Percentiles rank a stretch among this genome's conserved stretches.
phyloP scores from a whole-genome alignment of 1,140 invertebrate genomes.

The Ectropis grisescens region DNA sequence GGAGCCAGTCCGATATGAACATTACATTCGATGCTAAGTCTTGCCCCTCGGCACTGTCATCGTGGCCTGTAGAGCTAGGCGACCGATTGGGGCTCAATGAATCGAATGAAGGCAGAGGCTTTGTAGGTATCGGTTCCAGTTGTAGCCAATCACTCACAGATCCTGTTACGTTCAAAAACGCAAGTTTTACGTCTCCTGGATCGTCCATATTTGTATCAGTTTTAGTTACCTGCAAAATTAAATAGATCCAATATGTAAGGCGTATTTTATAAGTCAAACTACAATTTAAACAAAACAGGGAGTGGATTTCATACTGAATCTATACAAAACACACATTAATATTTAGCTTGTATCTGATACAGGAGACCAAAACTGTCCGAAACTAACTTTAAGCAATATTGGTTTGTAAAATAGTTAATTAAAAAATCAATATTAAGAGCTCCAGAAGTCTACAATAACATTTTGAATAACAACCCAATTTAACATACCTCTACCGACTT shows the following conservation, averaged over 20 bases:
- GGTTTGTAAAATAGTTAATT: constrained; percentile 4
- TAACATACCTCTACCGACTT: constrained; percentile 13
- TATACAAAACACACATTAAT: too few species aligned
- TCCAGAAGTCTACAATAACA: too few species aligned
- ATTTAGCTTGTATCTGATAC: too few species aligned
- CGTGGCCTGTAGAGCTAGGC: not conserved
- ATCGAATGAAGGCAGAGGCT: constrained; percentile 7
- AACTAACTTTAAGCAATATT: constrained; percentile 16
- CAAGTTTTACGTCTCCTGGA: too few species aligned
- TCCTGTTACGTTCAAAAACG: constrained; percentile 44
- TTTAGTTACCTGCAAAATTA: too few species aligned
- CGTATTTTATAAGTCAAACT: too few species aligned
- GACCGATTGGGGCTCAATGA: not conserved
- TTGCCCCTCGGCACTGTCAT: constrained; percentile 2
- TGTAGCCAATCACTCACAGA: constrained; percentile 46
- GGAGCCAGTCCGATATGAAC: constrained; percentile 52
- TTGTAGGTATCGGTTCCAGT: constrained; percentile 35
- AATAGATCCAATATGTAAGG: too few species aligned
- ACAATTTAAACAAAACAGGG: too few species aligned
- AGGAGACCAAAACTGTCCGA: too few species aligned
- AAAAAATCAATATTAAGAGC: constrained; percentile 24
- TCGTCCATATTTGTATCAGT: too few species aligned
- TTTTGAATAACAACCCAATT: too few species aligned
- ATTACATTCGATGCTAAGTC: constrained; percentile 21
- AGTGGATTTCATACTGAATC: too few species aligned